Percentiles rank a stretch among this genome's conserved stretches.
phyloP scores from a whole-genome alignment of 2,888 invertebrate genomes.

The Dynastes hyllus region DNA sequence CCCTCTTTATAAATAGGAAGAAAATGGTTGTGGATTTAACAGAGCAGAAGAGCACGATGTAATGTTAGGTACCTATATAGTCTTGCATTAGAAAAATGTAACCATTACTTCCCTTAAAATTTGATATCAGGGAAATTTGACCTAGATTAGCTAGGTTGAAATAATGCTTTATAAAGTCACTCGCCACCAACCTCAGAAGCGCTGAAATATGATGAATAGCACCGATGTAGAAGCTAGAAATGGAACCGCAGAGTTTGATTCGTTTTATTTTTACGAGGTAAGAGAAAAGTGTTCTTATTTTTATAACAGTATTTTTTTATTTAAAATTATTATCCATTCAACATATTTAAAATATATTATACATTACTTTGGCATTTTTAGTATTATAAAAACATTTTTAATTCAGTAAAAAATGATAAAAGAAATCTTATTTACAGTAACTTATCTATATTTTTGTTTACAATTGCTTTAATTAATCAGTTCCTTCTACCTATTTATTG shows the following conservation, averaged over 20 bases:
- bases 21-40: conserved; percentile 1
- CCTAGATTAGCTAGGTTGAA: background rate
- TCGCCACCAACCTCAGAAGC: background rate
- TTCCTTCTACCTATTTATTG: too few species aligned
- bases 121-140: background rate
- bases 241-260: conserved; percentile 32
- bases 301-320: background rate
- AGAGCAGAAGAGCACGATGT: conserved; percentile 6
- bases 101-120: background rate
- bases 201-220: background rate
- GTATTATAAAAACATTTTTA: background rate
- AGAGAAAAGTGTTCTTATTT: conserved; percentile 21
- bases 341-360: background rate
- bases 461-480: too few species aligned
- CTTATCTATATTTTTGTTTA: too few species aligned
- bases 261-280: conserved; percentile 54
- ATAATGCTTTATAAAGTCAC: background rate
- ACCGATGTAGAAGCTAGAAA: background rate
- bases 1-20: background rate
- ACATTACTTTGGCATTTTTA: background rate
- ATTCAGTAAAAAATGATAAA: background rate
- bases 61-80: background rate
- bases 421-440: background rate
- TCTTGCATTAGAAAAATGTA: background rate
- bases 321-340: background rate